Base-by-base conservation (phyloP, 2,888 invertebrate species). In the Apamea sordens region DNA sequence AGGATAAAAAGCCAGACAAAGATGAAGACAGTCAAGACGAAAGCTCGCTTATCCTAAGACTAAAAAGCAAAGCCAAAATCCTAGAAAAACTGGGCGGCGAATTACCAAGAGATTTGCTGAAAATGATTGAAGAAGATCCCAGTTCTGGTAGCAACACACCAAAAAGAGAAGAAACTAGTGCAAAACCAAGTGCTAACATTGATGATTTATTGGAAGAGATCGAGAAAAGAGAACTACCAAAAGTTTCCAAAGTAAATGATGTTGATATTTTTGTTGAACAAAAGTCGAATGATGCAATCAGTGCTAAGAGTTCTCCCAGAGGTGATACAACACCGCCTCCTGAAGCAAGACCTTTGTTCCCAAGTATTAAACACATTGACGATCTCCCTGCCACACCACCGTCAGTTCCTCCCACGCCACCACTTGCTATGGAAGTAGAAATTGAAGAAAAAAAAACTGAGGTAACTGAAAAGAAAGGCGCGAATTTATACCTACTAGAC, bases 41-140 rank as follows among this genome's bases (percentile, higher is more conserved):
- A 89, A 92, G 88, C 56, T 78, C 84, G 3, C 86, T 97, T n/a
- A 87, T 96, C n/a, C 91, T 92, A 79, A 93, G 92, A 88, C 88
- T 97, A 61, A 97, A 96, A 90, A 95, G 96, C 77, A 97, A 97
- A 93, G 97, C 97, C 0, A 96, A 95, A 86, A 86, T 97, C 50
- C 90, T 97, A 78, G 97, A 97, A 90, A 97, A 97, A 86, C 92
- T 97, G 0, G 97, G 97, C 0, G 97, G 97, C 0, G 96, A 97
- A 88, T 88, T 97, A 80, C 97, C 97, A 0, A 93, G 93, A 41
- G 97, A 97, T 36, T 87, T 97, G 13, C 95, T 96, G 86, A 94
- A 95, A 83, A 95, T 97, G 59, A 96, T 97, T 21, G 92, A 93
- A 86, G 95, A 95, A 68, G 95, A 94, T 76, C 90, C 91, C 0